Evolutionary conservation across 2,888 invertebrate genomes (phyloP).

Genomic region (Protophormia terraenovae): DNA sequence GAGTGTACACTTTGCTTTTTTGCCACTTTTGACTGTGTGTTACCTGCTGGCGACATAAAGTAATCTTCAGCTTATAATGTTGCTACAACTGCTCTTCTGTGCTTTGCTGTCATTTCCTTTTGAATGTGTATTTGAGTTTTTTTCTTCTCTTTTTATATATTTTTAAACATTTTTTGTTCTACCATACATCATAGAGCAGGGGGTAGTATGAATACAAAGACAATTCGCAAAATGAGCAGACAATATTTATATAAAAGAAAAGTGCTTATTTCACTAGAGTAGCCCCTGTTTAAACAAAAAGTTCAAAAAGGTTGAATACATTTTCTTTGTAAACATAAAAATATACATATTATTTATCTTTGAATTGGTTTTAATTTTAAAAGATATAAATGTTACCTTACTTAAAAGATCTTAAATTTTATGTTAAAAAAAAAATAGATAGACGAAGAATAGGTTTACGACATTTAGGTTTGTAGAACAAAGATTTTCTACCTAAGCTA

Average conservation of each 20-base stretch:
- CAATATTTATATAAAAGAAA: constrained; percentile 17
- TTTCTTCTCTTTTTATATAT: neutral
- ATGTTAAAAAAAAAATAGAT: too few relatives aligned
- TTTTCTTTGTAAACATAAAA: neutral
- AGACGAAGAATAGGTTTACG: too few relatives aligned
- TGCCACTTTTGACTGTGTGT: constrained; percentile 52
- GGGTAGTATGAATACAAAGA: neutral
- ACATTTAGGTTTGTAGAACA: too few relatives aligned
- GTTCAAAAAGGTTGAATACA: constrained; percentile 13
- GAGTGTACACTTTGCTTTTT: constrained; percentile 63
- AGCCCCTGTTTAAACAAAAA: neutral
- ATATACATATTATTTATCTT: neutral
- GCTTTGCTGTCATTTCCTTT: constrained; percentile 3
- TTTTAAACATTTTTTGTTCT: neutral
- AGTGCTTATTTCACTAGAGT: neutral
- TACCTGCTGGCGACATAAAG: constrained; percentile 62
- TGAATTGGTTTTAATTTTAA: neutral
- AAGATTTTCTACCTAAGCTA: too few relatives aligned
- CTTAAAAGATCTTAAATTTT: too few relatives aligned
- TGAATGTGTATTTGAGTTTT: neutral
- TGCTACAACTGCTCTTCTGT: neutral
- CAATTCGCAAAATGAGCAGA: constrained; percentile 33
- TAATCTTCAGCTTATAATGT: constrained; percentile 58
- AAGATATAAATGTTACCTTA: too few relatives aligned
- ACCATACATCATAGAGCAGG: neutral